These are phyloP conservation scores for Cyclopterus lumpus DNA, from an alignment of 2,797 vertebrate genomes.

Conservation along the genomic window DNA sequence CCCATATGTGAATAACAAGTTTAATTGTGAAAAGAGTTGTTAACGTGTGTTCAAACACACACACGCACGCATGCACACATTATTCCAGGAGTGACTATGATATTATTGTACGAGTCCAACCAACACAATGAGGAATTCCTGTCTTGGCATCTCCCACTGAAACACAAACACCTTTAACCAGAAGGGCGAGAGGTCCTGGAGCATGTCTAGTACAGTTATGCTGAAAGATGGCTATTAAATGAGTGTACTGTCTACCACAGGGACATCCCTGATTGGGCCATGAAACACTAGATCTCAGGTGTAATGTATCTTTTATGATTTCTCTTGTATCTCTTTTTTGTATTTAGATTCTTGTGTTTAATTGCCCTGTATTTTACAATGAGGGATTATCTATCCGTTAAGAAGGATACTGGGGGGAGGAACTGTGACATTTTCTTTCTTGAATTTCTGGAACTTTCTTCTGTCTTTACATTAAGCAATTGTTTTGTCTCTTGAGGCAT, in stretches of 20 bases:
- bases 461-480: neutral
- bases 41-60: neutral
- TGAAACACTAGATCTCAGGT: neutral
- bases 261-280: neutral
- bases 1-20: neutral
- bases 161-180: slow-evolving; percentile 11
- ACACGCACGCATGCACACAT: neutral
- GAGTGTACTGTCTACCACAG: neutral
- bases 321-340: neutral
- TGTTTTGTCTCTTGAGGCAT: neutral
- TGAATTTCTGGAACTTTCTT: neutral
- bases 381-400: neutral
- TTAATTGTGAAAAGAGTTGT: neutral
- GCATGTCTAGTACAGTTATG: neutral
- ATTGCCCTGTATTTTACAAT: neutral
- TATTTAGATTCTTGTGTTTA: neutral
- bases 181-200: slow-evolving; percentile 10
- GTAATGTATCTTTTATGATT: neutral
- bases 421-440: neutral
- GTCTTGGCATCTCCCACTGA: slow-evolving; percentile 15
- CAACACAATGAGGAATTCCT: slow-evolving; percentile 9
- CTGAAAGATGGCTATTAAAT: neutral
- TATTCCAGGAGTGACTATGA: neutral
- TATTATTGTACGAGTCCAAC: neutral
- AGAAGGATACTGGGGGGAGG: neutral